Conservation (phyloP, 35 echinoderm and acorn worm species). For the Stichopus chloronotus region DNA sequence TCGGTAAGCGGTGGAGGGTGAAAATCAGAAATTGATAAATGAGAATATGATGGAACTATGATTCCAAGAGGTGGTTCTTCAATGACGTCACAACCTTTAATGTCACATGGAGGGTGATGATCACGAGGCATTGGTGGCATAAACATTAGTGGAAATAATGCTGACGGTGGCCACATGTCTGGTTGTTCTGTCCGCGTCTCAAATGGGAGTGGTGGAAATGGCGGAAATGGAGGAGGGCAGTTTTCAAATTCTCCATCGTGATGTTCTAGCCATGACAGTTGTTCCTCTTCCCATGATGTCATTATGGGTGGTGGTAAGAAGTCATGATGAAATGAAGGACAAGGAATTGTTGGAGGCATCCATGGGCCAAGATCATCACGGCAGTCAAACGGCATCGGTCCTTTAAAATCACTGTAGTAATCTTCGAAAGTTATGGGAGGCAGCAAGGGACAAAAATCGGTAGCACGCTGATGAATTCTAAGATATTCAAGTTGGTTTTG, state of each 20-base stretch:
- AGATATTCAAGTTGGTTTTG: neutral
- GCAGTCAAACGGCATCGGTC: too few species aligned
- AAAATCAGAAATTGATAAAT: neutral
- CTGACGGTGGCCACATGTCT: neutral
- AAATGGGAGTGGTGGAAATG: neutral
- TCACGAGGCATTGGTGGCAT: neutral
- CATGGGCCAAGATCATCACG: too few species aligned
- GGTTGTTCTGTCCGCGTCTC: neutral
- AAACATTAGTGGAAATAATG: neutral
- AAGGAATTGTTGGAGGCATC: too few species aligned
- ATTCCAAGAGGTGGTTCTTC: neutral
- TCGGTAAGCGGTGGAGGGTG: neutral
- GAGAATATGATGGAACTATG: neutral
- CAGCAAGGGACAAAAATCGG: neutral
- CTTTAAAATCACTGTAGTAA: neutral
- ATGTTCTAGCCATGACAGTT: too few species aligned
- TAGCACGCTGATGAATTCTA: neutral
- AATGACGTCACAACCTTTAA: neutral
- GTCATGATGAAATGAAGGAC: too few species aligned
- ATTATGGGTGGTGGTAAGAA: too few species aligned
- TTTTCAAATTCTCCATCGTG: neutral
- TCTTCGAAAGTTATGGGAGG: neutral
- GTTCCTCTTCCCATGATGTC: too few species aligned
- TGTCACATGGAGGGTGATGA: neutral
- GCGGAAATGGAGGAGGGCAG: neutral